Conservation (phyloP, 2,888 invertebrate genomes). For the Drosophila paracracens region DNA sequence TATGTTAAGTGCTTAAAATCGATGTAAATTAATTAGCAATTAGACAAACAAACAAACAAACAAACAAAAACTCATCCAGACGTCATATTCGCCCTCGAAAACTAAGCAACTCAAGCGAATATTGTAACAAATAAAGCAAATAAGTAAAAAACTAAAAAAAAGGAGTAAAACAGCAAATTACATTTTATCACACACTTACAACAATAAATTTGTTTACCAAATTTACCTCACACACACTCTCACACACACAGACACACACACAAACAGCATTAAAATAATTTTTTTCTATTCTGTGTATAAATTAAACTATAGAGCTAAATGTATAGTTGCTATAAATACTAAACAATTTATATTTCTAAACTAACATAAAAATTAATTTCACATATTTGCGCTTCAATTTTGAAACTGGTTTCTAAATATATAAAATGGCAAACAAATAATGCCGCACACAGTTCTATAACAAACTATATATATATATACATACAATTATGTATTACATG, state of each 20-base stretch:
- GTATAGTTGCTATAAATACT: slow-evolving; percentile 35
- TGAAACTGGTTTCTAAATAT: slow-evolving; percentile 75
- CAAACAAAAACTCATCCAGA: slow-evolving; percentile 12
- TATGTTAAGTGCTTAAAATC: slow-evolving; percentile 68
- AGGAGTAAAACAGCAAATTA: slow-evolving; percentile 8
- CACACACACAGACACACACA: slow-evolving; percentile 46
- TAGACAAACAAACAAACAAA: slow-evolving; percentile 24
- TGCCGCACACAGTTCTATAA: slow-evolving; percentile 20
- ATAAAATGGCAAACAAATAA: slow-evolving; percentile 25
- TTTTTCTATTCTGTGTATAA: slow-evolving; percentile 28
- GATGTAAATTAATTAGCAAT: slow-evolving; percentile 71
- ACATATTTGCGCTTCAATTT: slow-evolving; percentile 74
- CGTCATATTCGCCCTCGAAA: slow-evolving; percentile 24
- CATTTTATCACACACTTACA: slow-evolving; percentile 31
- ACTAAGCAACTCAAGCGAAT: slow-evolving; percentile 24
- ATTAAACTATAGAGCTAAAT: slow-evolving; percentile 40
- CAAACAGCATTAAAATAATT: slow-evolving; percentile 14
- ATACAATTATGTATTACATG: slow-evolving; percentile 21
- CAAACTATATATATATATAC: slow-evolving; percentile 1
- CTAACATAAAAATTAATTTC: slow-evolving; percentile 32
- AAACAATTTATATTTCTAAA: slow-evolving; percentile 20
- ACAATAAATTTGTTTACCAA: slow-evolving; percentile 81
- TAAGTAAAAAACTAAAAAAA: not conserved
- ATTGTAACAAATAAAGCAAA: slow-evolving; percentile 35
- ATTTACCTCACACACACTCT: slow-evolving; percentile 81